A percentile compares a stretch with the other conserved stretches of the same genome.
phyloP scores from a whole-genome alignment of 1,140 invertebrate species.

The Ylistrum balloti region DNA sequence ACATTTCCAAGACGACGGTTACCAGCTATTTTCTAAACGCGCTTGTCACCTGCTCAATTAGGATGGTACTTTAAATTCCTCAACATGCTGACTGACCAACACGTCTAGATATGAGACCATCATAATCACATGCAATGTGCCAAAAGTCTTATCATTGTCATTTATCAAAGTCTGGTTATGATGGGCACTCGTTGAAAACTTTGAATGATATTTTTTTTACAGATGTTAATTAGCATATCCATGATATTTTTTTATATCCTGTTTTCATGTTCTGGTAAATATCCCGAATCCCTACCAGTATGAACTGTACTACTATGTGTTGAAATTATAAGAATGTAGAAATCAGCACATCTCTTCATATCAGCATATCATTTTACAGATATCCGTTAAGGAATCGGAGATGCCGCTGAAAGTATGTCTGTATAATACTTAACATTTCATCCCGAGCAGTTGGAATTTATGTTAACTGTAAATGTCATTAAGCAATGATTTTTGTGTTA shows the following conservation, averaged over 20 bases:
- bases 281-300: not conserved
- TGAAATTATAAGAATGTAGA: not conserved
- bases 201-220: not conserved
- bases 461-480: no score
- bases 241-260: not conserved
- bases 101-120: not conserved
- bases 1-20: not conserved
- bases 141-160: not conserved
- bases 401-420: no score
- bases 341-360: not conserved
- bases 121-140: slow-evolving; percentile 6
- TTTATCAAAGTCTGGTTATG: slow-evolving; percentile 11
- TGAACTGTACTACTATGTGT: not conserved
- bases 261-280: not conserved
- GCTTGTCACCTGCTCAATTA: not conserved
- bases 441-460: not conserved
- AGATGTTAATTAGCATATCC: not conserved
- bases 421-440: not conserved
- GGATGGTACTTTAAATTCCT: not conserved
- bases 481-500: no score
- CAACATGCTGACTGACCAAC: not conserved
- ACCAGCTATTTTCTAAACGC: no score
- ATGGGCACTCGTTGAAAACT: not conserved
- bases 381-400: no score
- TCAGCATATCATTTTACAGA: not conserved